Evolutionary conservation across 2,113 vertebrate species (phyloP).

Genomic region (Aptenodytes forsteri): DNA sequence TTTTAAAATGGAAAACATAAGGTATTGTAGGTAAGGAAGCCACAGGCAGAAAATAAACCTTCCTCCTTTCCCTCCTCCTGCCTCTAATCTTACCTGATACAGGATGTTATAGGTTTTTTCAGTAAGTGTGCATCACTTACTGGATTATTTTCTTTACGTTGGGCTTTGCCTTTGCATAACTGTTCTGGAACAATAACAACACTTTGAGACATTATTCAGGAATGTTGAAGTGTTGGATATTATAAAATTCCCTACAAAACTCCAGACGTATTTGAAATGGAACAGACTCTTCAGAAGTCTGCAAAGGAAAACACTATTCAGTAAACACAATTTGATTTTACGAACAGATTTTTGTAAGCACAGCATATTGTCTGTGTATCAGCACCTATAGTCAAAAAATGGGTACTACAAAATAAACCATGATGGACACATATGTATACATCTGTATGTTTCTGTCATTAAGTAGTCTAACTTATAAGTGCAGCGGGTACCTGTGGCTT

Average conservation of each 20-base stretch:
- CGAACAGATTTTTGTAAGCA: background rate
- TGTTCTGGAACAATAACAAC: background rate
- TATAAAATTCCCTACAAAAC: background rate
- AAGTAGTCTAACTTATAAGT: background rate
- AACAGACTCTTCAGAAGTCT: background rate
- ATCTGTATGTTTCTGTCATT: background rate
- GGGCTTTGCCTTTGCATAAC: background rate
- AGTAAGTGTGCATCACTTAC: background rate
- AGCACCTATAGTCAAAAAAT: background rate
- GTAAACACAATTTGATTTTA: background rate
- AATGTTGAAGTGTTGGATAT: background rate
- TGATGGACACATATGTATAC: no score
- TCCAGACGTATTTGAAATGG: background rate
- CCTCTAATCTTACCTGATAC: background rate
- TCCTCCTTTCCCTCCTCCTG: background rate
- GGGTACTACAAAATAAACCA: background rate
- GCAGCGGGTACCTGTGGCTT: background rate
- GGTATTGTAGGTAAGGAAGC: constrained; percentile 11
- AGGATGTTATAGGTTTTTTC: background rate
- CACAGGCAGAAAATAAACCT: background rate
- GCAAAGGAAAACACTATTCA: background rate
- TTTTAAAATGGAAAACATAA: constrained; percentile 11
- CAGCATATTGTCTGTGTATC: fast-evolving
- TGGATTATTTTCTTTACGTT: background rate
- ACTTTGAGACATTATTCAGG: background rate